Percentiles rank a stretch among this genome's conserved stretches.
These are phyloP conservation scores for Podilymbus podiceps DNA, from an alignment of 2,113 vertebrate species.

Conservation along the genomic window DNA sequence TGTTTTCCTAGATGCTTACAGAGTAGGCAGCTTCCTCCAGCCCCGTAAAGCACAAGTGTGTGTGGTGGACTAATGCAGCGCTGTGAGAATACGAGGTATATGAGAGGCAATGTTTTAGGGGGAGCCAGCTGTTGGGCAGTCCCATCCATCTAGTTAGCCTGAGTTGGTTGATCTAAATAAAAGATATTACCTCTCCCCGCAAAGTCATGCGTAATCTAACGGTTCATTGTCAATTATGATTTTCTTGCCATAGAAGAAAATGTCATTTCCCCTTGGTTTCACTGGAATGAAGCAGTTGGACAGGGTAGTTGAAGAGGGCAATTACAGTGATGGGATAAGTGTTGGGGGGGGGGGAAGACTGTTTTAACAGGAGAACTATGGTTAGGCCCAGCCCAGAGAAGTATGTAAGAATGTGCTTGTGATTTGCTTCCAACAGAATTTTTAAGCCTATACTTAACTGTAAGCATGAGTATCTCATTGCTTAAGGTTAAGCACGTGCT, in stretches of 20 bases:
- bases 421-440: constrained; percentile 57
- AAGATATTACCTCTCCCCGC: background rate
- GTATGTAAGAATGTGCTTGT: constrained; percentile 61
- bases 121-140: background rate
- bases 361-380: constrained; percentile 21
- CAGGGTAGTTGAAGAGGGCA: background rate
- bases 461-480: constrained; percentile 31
- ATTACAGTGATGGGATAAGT: background rate
- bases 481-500: constrained; percentile 65
- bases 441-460: constrained; percentile 37
- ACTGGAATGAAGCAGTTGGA: background rate
- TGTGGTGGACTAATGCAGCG: background rate
- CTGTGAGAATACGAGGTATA: background rate
- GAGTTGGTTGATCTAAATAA: background rate
- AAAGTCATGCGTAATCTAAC: background rate
- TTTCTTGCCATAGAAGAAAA: background rate
- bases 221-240: background rate
- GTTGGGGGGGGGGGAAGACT: background rate
- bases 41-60: background rate
- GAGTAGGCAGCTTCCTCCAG: background rate
- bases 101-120: background rate
- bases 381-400: constrained; percentile 45
- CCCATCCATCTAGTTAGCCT: background rate
- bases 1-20: background rate
- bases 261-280: background rate